Conservation (phyloP, 2,888 invertebrate genomes). For the Temnothorax rugatulus region DNA sequence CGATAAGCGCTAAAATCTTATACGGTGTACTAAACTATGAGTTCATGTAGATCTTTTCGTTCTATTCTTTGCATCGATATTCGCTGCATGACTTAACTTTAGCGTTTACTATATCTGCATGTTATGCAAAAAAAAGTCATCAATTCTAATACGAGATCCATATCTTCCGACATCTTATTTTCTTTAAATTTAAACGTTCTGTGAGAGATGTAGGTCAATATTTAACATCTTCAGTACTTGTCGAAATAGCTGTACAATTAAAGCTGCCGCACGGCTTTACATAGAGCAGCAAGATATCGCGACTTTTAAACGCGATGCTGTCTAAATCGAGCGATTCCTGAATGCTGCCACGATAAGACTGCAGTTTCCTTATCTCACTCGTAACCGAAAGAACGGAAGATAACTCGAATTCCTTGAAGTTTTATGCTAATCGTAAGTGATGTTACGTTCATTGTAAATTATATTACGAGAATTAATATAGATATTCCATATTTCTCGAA, state of each 20-base stretch:
- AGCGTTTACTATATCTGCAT: not conserved
- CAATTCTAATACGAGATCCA: not conserved
- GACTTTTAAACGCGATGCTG: slow-evolving; percentile 25
- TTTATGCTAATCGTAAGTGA: slow-evolving; percentile 17
- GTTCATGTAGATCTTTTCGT: not conserved
- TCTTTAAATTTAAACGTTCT: not conserved
- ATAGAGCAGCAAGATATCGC: slow-evolving; percentile 6
- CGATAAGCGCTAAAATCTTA: not conserved
- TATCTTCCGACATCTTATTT: not conserved
- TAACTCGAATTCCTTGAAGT: not conserved
- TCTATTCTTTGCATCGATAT: not conserved
- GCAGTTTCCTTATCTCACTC: slow-evolving; percentile 41
- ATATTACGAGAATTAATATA: not conserved
- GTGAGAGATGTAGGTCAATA: slow-evolving; percentile 20
- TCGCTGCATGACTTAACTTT: not conserved
- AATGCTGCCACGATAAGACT: not conserved
- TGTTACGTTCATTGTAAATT: not conserved
- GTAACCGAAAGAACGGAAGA: slow-evolving; percentile 8
- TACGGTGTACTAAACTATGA: not conserved
- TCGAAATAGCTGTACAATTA: slow-evolving; percentile 38
- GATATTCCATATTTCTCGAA: not conserved
- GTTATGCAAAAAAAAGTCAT: not conserved
- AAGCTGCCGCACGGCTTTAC: slow-evolving; percentile 5
- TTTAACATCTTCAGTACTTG: slow-evolving; percentile 3
- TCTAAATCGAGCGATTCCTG: slow-evolving; percentile 34